Base-by-base conservation (phyloP, 2,797 vertebrate species). In the Siniperca undulata region DNA sequence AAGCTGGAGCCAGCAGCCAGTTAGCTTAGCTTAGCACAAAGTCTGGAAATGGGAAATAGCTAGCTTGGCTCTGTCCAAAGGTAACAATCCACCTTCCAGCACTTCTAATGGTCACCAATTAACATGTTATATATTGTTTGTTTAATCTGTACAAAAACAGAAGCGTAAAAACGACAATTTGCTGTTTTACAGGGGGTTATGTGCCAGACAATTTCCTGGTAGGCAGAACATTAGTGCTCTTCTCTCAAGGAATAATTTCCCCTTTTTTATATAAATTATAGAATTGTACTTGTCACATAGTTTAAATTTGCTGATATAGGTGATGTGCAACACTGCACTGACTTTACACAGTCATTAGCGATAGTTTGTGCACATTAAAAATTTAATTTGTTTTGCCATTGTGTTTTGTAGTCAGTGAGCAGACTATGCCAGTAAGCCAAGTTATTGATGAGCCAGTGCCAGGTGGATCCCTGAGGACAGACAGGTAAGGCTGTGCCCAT, bases 371-470 rank as follows among this genome's bases (percentile, higher is more conserved):
- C 89, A 89, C 88, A 89, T 89, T 91, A 89, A 86, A 74, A 89
- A 87, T 89, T 83, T 48, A 83, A 90, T 89, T 91, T 85, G 81
- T 81, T 36, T 7, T 80, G 66, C 44, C 12, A 38, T 88, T 74
- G 67, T 85, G 70, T 83, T 89, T 76, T 87, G 74, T 75, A 88
- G 88, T 83, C 84, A 72, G 84, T 56, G 82, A 91, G 84, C 86
- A 83, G 80, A 78, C 60, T 69, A 73, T 86, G 71, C 80, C 86
- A 88, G 88, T 73, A 56, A 82, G 77, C 88, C 86, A 80, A 77
- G 88, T 91, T 91, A 93, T 91, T 91, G 91, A 93, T 90, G 91
- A 91, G 69, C 70, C 80, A 77, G 75, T 87, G 87, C 87, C 90
- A 89, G 83, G 76, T 83, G 66, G 74, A 74, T 91, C 89, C 88